Base-by-base conservation (phyloP, 1,140 invertebrate species). In the Ceratoteleas bidentatus region DNA sequence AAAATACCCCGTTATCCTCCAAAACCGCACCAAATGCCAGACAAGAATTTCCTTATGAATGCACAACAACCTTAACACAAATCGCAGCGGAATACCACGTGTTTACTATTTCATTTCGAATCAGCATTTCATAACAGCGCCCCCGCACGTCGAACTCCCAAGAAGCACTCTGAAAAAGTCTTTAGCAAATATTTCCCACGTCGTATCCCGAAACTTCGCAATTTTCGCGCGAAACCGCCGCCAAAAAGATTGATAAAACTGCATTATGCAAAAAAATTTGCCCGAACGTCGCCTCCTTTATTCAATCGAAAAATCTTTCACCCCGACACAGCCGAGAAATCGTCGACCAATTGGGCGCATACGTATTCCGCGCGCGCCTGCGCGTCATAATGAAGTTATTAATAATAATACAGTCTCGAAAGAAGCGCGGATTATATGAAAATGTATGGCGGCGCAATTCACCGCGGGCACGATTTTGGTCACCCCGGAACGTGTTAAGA, bases 401-500 rank as follows among this genome's bases (percentile, higher is more conserved):
- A 80, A 80, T 69, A 80, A 57, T 56, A 73, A 79, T 50, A 61
- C 32, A 32, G 0, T 36, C 13, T 66, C 0, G 45, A 73, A 79
- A 73, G 68, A 79, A 73, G 43, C 16, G 16, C 47, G 6, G 53
- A 4, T 14, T 40, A 33, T 58, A 58, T 65, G 53, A 70, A 68
- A 68, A 61, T 56, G 56, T 60, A 64, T 45, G 50, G 40, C 34
- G 57, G 61, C 50, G 62, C 64, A 74, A 65, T 75, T 75, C 62
- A 69, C 54, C 45, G 62, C 15, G 40, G 14, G n/a, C 16, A 68
- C 68, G 68, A 82, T 82, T 75, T 77, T 32, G 62, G 56, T 69
- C 15, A 65, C 65, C 60, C 38, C 32, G 36, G 45, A 61, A 75
- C 66, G 65, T 81, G 80, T 56, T 73, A 77, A 73, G 68, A 77